Evolutionary conservation across 2,113 vertebrate species (phyloP).

Genomic region (Stegostoma tigrinum): DNA sequence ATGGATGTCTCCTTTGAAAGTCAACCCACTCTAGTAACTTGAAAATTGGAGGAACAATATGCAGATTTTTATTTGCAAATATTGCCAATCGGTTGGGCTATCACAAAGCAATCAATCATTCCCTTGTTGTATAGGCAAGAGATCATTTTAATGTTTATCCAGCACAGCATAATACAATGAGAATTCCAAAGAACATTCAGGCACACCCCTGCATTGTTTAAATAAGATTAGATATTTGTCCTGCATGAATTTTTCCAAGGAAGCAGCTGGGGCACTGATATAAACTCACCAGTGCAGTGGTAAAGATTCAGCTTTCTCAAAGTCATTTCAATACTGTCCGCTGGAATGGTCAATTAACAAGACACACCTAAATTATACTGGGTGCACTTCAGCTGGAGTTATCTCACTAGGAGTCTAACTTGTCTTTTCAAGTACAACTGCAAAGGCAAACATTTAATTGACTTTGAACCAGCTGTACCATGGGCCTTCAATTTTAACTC

Average conservation of each 20-base stretch:
- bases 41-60: neutral
- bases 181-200: neutral
- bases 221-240: neutral
- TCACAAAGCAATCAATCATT: neutral
- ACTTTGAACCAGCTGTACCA: neutral
- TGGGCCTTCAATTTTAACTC: neutral
- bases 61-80: neutral
- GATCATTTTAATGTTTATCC: neutral
- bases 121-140: neutral
- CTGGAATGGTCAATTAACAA: neutral
- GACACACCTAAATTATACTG: neutral
- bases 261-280: neutral
- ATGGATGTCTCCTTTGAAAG: neutral
- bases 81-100: neutral
- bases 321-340: neutral
- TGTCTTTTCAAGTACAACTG: neutral
- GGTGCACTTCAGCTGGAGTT: neutral
- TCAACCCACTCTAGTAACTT: neutral
- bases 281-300: neutral
- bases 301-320: neutral
- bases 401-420: neutral
- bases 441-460: neutral
- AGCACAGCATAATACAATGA: neutral
- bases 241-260: neutral
- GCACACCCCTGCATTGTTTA: neutral